Base-by-base conservation (phyloP, 2,797 vertebrate genomes). In the Microctenopoma stevenorrisi region DNA sequence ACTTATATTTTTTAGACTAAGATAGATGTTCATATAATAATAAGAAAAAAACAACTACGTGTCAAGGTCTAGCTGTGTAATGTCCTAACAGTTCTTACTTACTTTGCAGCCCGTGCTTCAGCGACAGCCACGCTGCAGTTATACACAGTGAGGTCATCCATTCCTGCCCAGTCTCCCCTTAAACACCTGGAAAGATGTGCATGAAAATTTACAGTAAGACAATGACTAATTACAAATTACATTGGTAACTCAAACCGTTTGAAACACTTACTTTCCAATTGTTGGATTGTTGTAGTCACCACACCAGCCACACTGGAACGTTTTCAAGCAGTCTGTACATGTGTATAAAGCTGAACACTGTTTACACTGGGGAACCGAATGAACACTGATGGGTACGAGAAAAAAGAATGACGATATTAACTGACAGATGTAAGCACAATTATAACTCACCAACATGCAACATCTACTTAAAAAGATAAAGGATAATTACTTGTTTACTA, bases 231-330 rank as follows among this genome's bases (percentile, higher is more conserved):
- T 10, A 2, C 10, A 30, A 30, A 49, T 40, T 11, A 47, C 7
- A 35, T 52, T 11, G 18, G 28, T 5, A 8, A 40, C 12, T 4
- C 38, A 40, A 12, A 40, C 10, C 4, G 33, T 57, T 49, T 54
- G 2, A 8, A 16, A 61, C 44, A 69, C 87, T 74, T 87, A 98
- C 96, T 96, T 95, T 82, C 96, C 97, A 60, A 97, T 94, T 0
- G 95, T 98, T 16, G 97, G 97, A 86, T 98, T 98, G 84, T 95
- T 95, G 59, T 95, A 94, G 42, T 97, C 96, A 7, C 96, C 96
- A 33, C 97, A 98, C 97, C 97, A 98, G 83, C 97, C 97, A 1
- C 97, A 98, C 86, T 96, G 96, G 7, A 97, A 96, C 18, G 94
- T 96, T 82, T 93, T 94, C 81, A 97, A 84, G 66, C 97, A 98